Conservation (phyloP, 2,797 vertebrate genomes). For the Poecile montanus region DNA sequence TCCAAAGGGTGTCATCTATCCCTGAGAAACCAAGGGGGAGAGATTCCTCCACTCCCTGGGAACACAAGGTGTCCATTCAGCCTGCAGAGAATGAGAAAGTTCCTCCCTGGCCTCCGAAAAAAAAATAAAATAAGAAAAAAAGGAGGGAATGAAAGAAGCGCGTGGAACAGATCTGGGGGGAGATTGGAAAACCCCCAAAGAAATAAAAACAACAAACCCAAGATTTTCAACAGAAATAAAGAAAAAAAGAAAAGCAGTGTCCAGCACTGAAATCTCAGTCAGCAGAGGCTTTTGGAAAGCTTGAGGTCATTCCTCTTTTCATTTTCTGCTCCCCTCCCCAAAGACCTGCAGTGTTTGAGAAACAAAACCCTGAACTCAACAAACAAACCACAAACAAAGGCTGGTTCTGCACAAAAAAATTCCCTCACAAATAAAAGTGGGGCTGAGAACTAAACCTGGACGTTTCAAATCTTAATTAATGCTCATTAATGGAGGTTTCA, state of each 20-base stretch:
- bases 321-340: background rate
- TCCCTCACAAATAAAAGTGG: background rate
- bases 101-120: background rate
- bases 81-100: slow-evolving; percentile 36
- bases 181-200: slow-evolving; percentile 45
- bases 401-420: rapidly evolving
- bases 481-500: background rate
- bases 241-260: slow-evolving; percentile 3
- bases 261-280: slow-evolving; percentile 35
- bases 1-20: slow-evolving; percentile 76
- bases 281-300: slow-evolving; percentile 33
- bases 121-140: rapidly evolving
- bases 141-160: background rate
- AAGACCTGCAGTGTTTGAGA: background rate
- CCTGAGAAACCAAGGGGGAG: slow-evolving; percentile 76
- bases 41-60: slow-evolving; percentile 60
- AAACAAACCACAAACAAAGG: background rate
- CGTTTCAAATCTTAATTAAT: background rate
- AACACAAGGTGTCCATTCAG: slow-evolving; percentile 77
- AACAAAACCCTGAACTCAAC: background rate
- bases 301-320: background rate
- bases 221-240: slow-evolving; percentile 40
- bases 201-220: background rate
- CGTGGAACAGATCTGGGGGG: background rate
- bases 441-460: background rate